phyloP scores from a whole-genome alignment of 2,113 vertebrate genomes.

The Lasiurus borealis region DNA sequence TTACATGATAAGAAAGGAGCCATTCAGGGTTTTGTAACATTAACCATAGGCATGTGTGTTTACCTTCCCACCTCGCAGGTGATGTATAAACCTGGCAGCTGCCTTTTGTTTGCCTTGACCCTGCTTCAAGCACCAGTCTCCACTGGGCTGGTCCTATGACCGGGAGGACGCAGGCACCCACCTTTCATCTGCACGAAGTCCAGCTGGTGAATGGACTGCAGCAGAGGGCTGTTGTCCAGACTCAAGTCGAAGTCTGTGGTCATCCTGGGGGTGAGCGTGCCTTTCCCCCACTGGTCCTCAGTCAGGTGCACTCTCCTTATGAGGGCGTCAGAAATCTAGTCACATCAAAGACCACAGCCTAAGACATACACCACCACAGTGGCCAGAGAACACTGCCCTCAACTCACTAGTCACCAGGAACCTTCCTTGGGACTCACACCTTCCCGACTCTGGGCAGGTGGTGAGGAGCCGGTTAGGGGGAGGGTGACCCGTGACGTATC shows the following conservation, averaged over 20 bases:
- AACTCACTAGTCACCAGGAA: not conserved
- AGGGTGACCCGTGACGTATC: not conserved
- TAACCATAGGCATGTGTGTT: not conserved
- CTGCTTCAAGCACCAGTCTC: not conserved
- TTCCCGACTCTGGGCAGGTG: not conserved
- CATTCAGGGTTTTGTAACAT: not conserved
- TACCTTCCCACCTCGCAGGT: not conserved
- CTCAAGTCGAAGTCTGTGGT: constrained; percentile 98
- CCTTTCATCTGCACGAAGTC: constrained; percentile 99
- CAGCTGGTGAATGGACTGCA: constrained; percentile 98
- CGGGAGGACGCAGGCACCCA: constrained; percentile 74
- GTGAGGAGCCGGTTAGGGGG: not conserved
- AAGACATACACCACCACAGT: not conserved
- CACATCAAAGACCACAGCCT: constrained; percentile 70
- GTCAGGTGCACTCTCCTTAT: constrained; percentile 98
- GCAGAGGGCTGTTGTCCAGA: constrained; percentile 95
- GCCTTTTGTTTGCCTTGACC: not conserved
- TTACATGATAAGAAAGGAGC: not conserved
- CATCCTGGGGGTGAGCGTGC: constrained; percentile 97
- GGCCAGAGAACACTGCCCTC: fast-evolving
- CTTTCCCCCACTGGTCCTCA: constrained; percentile 98
- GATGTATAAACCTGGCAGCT: not conserved
- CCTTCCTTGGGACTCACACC: not conserved
- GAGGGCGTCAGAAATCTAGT: constrained; percentile 97
- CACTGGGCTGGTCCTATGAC: fast-evolving